Percentiles rank a stretch among this genome's conserved stretches.
These are phyloP conservation scores for Galerucella pusilla DNA, from an alignment of 2,888 invertebrate genomes.

Conservation along the genomic window DNA sequence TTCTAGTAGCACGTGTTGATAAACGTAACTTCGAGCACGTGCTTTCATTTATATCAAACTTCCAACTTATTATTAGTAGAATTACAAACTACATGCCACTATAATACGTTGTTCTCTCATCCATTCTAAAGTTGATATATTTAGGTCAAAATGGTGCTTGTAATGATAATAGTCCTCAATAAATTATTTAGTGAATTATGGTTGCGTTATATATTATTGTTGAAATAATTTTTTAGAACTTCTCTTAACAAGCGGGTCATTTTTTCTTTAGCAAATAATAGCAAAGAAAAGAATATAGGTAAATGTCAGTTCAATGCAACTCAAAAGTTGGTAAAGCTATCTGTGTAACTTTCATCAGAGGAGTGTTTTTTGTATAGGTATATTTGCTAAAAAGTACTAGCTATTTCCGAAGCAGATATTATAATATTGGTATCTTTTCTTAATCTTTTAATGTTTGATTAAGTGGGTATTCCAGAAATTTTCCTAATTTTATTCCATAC, in stretches of 20 bases:
- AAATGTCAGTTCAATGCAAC: no score
- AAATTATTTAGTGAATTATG: background rate
- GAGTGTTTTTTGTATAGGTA: background rate
- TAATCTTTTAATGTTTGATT: background rate
- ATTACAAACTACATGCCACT: background rate
- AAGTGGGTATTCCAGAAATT: no score
- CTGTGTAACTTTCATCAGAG: background rate
- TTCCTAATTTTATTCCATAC: no score
- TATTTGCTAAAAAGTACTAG: conserved; percentile 1
- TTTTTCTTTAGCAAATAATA: no score
- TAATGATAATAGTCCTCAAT: background rate
- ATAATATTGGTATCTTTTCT: conserved; percentile 2
- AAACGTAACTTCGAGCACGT: background rate
- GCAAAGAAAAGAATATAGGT: no score
- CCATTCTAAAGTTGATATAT: background rate
- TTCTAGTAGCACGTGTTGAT: conserved; percentile 1
- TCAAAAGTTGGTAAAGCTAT: background rate
- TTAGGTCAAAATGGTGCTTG: background rate
- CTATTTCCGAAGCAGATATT: background rate
- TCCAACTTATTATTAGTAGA: conserved; percentile 3
- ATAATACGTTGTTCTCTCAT: background rate
- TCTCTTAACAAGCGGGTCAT: no score
- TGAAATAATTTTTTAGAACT: no score
- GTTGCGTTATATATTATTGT: background rate
- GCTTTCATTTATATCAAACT: background rate